Percentiles rank a stretch among this genome's conserved stretches.
phyloP scores from a whole-genome alignment of 2,113 vertebrate genomes.

The Etia nguti region DNA sequence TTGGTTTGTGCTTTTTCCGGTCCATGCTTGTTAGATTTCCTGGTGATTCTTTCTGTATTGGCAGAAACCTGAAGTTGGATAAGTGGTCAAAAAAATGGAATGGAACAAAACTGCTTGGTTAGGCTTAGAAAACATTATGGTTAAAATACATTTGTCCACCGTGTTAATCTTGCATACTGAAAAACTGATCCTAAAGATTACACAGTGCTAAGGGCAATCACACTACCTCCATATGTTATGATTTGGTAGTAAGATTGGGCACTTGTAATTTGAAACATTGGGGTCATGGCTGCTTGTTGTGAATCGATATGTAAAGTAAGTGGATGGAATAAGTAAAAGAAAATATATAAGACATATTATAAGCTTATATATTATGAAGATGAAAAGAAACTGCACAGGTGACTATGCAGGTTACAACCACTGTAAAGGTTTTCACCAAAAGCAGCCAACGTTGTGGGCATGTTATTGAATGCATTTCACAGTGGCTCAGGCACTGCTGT shows the following conservation, averaged over 20 bases:
- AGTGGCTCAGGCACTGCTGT: not conserved
- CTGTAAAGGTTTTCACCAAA: no score
- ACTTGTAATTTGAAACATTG: no score
- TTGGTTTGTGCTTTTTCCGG: not conserved
- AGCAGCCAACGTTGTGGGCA: no score
- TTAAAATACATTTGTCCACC: not conserved
- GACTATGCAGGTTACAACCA: not conserved
- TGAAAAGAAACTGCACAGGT: not conserved
- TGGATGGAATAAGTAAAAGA: no score
- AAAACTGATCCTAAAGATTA: not conserved
- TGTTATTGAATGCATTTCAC: no score
- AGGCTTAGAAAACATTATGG: not conserved
- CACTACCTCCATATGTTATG: not conserved
- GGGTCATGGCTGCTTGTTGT: no score
- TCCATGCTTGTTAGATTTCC: not conserved
- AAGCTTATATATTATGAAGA: no score
- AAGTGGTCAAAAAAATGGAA: no score
- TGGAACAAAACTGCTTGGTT: not conserved
- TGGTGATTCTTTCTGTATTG: not conserved
- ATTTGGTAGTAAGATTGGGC: no score
- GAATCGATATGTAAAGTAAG: no score
- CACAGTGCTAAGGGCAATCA: not conserved
- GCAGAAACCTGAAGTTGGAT: not conserved
- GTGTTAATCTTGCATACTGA: not conserved
- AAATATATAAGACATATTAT: no score